phyloP scores from a whole-genome alignment of 1,140 invertebrate genomes.

The Chelonus insularis region DNA sequence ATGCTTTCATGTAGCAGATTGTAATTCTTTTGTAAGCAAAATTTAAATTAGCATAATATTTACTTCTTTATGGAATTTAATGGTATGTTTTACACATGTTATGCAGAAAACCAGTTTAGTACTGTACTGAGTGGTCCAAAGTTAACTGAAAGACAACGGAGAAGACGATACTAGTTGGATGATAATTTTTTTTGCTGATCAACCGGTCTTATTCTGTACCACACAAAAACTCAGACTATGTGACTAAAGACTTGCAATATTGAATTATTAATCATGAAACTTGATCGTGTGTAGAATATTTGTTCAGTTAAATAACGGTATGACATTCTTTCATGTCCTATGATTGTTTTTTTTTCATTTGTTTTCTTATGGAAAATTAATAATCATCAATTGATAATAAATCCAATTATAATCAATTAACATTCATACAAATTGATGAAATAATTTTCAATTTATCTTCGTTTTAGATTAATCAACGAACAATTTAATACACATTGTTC shows the following conservation, averaged over 20 bases:
- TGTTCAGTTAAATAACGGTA: constrained; percentile 16
- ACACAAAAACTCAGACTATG: neutral
- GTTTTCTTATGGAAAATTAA: neutral
- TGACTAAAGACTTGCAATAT: neutral
- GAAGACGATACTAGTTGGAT: neutral
- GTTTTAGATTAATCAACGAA: no score
- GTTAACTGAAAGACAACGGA: neutral
- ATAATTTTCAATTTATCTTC: no score
- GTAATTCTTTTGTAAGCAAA: neutral
- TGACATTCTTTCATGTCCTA: constrained; percentile 2
- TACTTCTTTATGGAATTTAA: neutral
- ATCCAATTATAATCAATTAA: neutral
- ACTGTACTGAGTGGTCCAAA: neutral
- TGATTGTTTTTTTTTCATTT: neutral
- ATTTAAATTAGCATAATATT: neutral
- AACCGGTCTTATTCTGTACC: neutral
- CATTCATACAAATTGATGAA: no score
- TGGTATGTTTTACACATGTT: neutral
- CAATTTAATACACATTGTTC: no score
- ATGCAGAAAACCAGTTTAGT: neutral
- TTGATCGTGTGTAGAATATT: constrained; percentile 7
- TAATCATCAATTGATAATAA: neutral
- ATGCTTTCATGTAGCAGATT: neutral
- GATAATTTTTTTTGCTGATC: constrained; percentile 5
- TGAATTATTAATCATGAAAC: constrained; percentile 17